Evolutionary conservation across 2,113 vertebrate species (phyloP).

Genomic region (Pungitius pungitius): DNA sequence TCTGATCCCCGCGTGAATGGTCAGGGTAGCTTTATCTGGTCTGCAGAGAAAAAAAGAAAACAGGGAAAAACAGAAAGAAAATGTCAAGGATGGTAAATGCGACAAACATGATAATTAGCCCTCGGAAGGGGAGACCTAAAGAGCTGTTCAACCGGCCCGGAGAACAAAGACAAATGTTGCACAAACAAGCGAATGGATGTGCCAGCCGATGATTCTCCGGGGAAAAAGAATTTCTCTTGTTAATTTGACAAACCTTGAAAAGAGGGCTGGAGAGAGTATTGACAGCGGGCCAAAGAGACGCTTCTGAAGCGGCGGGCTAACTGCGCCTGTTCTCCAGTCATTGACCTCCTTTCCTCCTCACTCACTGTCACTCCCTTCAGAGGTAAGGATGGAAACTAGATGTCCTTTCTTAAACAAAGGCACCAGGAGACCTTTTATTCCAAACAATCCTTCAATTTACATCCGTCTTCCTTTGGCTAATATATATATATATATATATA

Average conservation of each 20-base stretch:
- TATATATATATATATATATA: slow-evolving; percentile 75
- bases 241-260: slow-evolving; percentile 79
- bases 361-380: slow-evolving; percentile 29
- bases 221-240: slow-evolving; percentile 76
- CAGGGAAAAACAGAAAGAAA: slow-evolving; percentile 71
- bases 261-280: slow-evolving; percentile 65
- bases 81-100: slow-evolving; percentile 78
- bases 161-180: slow-evolving; percentile 68
- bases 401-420: slow-evolving; percentile 71
- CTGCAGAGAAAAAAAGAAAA: slow-evolving; percentile 47
- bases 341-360: slow-evolving; percentile 43
- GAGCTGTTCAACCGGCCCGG: slow-evolving; percentile 38
- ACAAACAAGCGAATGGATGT: slow-evolving; percentile 76
- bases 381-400: slow-evolving; percentile 43
- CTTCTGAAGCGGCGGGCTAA: slow-evolving; percentile 60
- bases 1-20: slow-evolving; percentile 72
- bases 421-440: slow-evolving; percentile 65
- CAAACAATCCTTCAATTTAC: slow-evolving; percentile 62
- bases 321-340: slow-evolving; percentile 39
- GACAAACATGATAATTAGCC: slow-evolving; percentile 76
- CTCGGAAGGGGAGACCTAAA: slow-evolving; percentile 52
- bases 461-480: slow-evolving; percentile 67
- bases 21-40: slow-evolving; percentile 72
- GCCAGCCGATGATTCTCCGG: slow-evolving; percentile 72
- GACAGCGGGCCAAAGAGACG: slow-evolving; percentile 67